Evolutionary conservation across 2,797 vertebrate genomes (phyloP).

Genomic region (Mus spretus): DNA sequence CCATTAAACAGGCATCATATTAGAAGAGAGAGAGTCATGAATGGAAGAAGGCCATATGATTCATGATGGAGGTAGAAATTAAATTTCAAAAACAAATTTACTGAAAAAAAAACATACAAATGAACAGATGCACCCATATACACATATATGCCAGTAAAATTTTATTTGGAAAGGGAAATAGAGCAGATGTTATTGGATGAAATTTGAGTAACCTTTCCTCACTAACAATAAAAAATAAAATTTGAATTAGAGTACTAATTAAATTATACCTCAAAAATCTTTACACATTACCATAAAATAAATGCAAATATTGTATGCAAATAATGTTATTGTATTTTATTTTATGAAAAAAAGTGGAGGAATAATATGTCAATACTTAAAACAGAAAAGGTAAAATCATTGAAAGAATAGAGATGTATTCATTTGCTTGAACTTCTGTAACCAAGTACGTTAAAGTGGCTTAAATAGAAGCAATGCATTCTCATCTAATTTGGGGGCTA

Average conservation of each 20-base stretch:
- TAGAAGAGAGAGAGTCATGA: background rate
- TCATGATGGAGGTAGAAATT: background rate
- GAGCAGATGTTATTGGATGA: background rate
- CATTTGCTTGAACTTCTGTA: background rate
- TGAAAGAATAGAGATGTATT: background rate
- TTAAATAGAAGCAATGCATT: background rate
- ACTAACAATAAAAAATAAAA: background rate
- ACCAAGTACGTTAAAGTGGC: background rate
- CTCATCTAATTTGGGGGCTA: background rate
- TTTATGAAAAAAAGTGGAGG: constrained; percentile 42
- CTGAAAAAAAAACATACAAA: background rate
- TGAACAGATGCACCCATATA: background rate
- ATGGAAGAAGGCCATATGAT: background rate
- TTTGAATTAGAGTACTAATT: constrained; percentile 38
- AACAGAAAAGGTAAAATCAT: background rate
- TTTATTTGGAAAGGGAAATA: background rate
- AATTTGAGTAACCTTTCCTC: background rate
- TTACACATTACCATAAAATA: background rate
- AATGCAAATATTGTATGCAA: background rate
- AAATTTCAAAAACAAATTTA: constrained; percentile 43
- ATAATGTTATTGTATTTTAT: constrained; percentile 7
- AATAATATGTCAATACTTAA: background rate
- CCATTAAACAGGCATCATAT: background rate
- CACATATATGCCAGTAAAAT: background rate
- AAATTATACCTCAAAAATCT: background rate